Base-by-base conservation (phyloP, 2,888 invertebrate genomes). In the Catocala sponsa region DNA sequence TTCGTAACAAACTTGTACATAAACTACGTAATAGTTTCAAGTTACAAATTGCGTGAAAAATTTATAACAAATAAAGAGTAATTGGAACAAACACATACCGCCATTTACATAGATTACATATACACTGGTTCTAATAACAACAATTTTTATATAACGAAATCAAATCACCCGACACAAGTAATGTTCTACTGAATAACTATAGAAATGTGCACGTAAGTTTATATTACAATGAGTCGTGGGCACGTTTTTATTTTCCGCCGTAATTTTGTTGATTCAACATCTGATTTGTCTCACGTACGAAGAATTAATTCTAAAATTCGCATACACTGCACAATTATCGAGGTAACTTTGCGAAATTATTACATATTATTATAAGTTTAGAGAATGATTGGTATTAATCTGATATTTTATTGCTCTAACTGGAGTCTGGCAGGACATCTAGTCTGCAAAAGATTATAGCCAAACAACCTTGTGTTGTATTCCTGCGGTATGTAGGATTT, bases 261-360 rank as follows among this genome's bases (percentile, higher is more conserved):
- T 89, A 87, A 91, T 88, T 85, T 79, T 90, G 91, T 93, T 92
- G 88, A 87, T 81, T 87, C 86, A 92, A 92, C 88, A 92, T 77
- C 74, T 72, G 73, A 87, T 91, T 91, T 80, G 90, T 86, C 89
- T 88, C 92, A 93, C 91, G 92, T 91, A 86, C 76, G 76, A 80
- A 80, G 72, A 54, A 68, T 67, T 74, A 66, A 68, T 80, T 71
- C 79, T 78, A 59, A 70, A 79, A 70, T 65, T 63, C 74, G 70
- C 64, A 59, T 59, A 79, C 11, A 72, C 62, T 67, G 75, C 75
- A 68, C 6, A 58, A 77, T 48, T 47, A 43, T 32, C 35, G 35
- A 53, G 42, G 13, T 33, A 15, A 41, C 12, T n/a, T 15, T 46
- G 15, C 15, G 7, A 15, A 46, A 44, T 15, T 15, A 9, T 46